Percentiles rank a stretch among this genome's conserved stretches.
Conservation (phyloP, 2,888 invertebrate species). For the Drosophila hamatofila region DNA sequence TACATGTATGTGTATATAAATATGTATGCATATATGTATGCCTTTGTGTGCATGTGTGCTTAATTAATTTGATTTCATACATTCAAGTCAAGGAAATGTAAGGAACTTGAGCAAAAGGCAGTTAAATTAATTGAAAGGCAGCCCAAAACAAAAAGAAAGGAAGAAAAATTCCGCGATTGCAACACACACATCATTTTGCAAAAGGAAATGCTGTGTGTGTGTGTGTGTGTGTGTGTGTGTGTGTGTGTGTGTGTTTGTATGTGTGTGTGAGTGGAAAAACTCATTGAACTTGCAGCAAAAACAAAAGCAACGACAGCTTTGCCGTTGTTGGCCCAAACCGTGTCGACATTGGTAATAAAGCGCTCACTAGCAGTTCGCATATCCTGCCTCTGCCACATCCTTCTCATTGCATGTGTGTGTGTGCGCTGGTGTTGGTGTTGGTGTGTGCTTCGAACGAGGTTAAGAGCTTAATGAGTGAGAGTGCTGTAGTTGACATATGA, state of each 20-base stretch:
- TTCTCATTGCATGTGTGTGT: constrained; percentile 16
- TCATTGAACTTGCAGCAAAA: constrained; percentile 51
- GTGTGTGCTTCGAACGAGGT: constrained; percentile 63
- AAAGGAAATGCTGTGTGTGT: constrained; percentile 10
- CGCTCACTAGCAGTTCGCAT: constrained; percentile 68
- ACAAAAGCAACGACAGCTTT: constrained; percentile 30
- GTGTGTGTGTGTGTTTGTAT: constrained; percentile 3
- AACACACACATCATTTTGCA: constrained; percentile 59
- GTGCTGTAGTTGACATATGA: constrained; percentile 74
- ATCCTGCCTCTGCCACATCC: constrained; percentile 23
- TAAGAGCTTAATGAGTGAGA: constrained; percentile 76
- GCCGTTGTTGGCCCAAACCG: constrained; percentile 36
- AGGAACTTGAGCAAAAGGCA: constrained; percentile 38
- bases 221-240: constrained; percentile 12
- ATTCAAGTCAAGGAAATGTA: constrained; percentile 68
- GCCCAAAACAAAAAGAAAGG: constrained; percentile 4
- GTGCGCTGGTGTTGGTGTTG: constrained; percentile 12
- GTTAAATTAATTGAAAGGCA: constrained; percentile 67
- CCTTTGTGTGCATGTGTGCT: constrained; percentile 20
- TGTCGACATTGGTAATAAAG: constrained; percentile 79
- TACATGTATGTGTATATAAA: background rate
- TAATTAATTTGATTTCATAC: constrained; percentile 79
- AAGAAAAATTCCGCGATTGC: constrained; percentile 35
- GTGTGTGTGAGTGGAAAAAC: constrained; percentile 6
- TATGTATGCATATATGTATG: background rate